Evolutionary conservation across 2,888 invertebrate species (phyloP), one percentile per base, ranked within the genome.

Genomic region (Drosophila atripex): DNA sequence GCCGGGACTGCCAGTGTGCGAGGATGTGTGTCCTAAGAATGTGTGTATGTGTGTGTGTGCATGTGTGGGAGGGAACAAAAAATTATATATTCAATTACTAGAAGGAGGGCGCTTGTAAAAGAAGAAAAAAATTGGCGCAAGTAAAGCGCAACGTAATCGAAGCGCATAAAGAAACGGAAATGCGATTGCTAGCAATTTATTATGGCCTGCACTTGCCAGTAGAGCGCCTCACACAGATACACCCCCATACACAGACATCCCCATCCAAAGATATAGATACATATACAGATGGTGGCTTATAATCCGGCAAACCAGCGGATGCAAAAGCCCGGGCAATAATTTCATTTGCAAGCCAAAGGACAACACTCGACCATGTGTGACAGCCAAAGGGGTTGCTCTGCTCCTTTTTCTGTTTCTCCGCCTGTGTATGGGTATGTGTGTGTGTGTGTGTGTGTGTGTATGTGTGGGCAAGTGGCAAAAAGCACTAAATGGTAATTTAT

Each of bases 121-220:
- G 49, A 58, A 45, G 25, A 63, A 50, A 54, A 53, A 71, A 78
- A 77, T 68, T 77, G 83, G 80, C 71, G 74, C 77, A 80, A 86
- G 75, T 71, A 77, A 78, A 77, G 77, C 76, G 75, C 72, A 78
- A 74, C 75, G 79, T 74, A 86, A 78, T 79, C 82, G 79, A 86
- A 80, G 82, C 78, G 82, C 75, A 84, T 78, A 80, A 86, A 86
- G 87, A 79, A 86, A 78, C 82, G 85, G 78, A 85, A 86, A 84
- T 83, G 78, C 79, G 84, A 88, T 86, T 86, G 85, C 80, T 75
- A 86, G 70, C 84, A 86, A 88, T 88, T 85, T 88, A 80, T 88
- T 88, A 86, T 78, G 75, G 88, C 80, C 61, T 87, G 76, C 87
- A 84, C 80, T 86, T 75, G 74, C 76, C 12, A 11, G 12, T 68